These are phyloP conservation scores for Pomacea maculata DNA, from an alignment of 1,140 invertebrate genomes.

Conservation along the genomic window DNA sequence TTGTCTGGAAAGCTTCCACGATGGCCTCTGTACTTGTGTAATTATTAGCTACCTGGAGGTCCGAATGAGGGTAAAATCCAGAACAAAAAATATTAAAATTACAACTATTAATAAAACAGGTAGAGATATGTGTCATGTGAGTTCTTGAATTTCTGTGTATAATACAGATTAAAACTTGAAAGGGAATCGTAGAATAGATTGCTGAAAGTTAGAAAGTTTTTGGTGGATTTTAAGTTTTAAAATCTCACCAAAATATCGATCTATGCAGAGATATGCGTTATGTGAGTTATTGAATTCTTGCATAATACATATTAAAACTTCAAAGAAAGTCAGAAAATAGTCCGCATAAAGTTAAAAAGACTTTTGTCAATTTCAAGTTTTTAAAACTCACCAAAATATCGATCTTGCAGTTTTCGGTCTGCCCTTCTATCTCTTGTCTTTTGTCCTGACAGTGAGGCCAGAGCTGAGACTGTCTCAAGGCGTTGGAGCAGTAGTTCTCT, in stretches of 20 bases:
- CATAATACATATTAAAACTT: not conserved
- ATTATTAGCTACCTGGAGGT: too few species aligned
- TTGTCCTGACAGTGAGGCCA: not conserved
- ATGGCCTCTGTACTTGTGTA: not conserved
- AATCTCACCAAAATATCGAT: too few species aligned
- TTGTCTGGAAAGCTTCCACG: not conserved
- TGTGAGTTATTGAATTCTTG: not conserved
- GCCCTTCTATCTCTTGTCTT: not conserved
- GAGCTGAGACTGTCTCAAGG: constrained; percentile 9
- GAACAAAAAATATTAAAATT: too few species aligned
- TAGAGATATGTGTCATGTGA: too few species aligned
- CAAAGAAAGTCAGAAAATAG: not conserved
- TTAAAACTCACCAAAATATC: constrained; percentile 11
- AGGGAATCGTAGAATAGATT: too few species aligned
- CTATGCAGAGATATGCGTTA: not conserved
- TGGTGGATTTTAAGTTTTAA: too few species aligned
- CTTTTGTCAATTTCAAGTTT: not conserved
- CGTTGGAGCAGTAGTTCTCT: not conserved
- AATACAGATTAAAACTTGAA: too few species aligned
- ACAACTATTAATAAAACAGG: too few species aligned
- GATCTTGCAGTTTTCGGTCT: constrained; percentile 3
- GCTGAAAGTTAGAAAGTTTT: too few species aligned
- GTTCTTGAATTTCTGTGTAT: too few species aligned
- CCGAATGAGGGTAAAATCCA: too few species aligned
- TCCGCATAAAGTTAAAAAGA: not conserved